Base-by-base conservation (phyloP, 2,797 vertebrate species). In the Taeniopygia guttata region DNA sequence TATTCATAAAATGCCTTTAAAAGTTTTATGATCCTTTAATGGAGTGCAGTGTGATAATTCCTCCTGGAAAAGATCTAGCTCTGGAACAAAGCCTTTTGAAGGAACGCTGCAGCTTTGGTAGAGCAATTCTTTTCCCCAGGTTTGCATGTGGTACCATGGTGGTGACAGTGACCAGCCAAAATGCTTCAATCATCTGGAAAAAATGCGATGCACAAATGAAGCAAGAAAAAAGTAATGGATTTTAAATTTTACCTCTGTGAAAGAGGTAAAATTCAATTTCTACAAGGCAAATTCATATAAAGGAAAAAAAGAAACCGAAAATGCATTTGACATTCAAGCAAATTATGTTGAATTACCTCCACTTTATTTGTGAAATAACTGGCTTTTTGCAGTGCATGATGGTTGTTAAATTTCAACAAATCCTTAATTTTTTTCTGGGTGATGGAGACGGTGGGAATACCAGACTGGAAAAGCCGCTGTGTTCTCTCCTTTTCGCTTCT, bases 21-120 rank as follows among this genome's bases (percentile, higher is more conserved):
- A 91, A 75, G 23, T 91, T 93, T 94, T 91, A 88, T 75, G 79
- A 64, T 62, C 46, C 18, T 91, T 96, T 93, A 94, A 91, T 83
- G 38, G 58, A 84, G 43, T 38, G 23, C 66, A 91, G 21, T 66
- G 49, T 84, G 73, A 56, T 58, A 91, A 69, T 86, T 93, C 73
- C 85, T 88, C 16, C 32, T 68, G 73, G 91, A 76, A 86, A 88
- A 25, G 30, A 27, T 40, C 52, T 83, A 36, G 30, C 34, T 76
- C 60, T 77, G 59, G 77, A 79, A 34, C 46, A 76, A 89, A 85
- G 15, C 36, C 32, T 54, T 51, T 18, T 0, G 2, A 78, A 78
- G 54, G 62, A 64, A 5, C 9, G 7, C 25, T 54, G 49, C 30
- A 56, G 7, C 25, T 77, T 74, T 23, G 27, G 42, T 11, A 10